These are phyloP conservation scores for Crotalus helleri DNA, from an alignment of 2,113 vertebrate species.

Conservation along the genomic window DNA sequence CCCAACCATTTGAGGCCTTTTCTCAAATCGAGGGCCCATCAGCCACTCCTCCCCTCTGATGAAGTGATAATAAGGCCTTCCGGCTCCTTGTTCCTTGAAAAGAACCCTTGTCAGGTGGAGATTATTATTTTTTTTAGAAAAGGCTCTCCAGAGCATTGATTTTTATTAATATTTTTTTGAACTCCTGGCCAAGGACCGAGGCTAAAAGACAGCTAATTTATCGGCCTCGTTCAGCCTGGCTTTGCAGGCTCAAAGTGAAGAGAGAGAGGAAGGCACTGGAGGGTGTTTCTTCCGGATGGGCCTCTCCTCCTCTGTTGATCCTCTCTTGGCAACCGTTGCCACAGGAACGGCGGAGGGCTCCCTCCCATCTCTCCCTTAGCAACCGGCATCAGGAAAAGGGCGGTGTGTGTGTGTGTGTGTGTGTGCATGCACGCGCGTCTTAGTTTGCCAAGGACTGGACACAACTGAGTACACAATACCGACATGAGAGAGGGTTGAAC, in stretches of 20 bases:
- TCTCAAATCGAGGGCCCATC: background rate
- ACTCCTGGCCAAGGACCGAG: background rate
- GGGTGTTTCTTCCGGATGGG: background rate
- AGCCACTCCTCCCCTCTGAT: background rate
- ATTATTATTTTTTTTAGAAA: slow-evolving; percentile 12
- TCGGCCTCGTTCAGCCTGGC: background rate
- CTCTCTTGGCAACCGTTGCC: background rate
- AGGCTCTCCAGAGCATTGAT: slow-evolving; percentile 40
- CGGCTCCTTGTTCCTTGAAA: background rate
- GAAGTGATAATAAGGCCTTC: background rate
- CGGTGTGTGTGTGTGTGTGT: no score
- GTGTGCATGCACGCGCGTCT: no score
- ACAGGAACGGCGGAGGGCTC: background rate
- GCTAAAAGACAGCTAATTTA: background rate
- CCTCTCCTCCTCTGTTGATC: background rate
- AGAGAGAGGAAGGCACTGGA: background rate
- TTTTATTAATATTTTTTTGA: background rate
- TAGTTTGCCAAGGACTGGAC: background rate
- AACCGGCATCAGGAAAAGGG: background rate
- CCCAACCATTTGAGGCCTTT: background rate
- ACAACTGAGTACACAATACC: background rate
- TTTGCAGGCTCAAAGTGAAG: background rate
- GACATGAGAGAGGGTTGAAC: background rate
- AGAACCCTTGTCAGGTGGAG: background rate
- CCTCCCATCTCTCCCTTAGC: background rate